Evolutionary conservation across 2,888 invertebrate species (phyloP).

Genomic region (Plebejus argus): DNA sequence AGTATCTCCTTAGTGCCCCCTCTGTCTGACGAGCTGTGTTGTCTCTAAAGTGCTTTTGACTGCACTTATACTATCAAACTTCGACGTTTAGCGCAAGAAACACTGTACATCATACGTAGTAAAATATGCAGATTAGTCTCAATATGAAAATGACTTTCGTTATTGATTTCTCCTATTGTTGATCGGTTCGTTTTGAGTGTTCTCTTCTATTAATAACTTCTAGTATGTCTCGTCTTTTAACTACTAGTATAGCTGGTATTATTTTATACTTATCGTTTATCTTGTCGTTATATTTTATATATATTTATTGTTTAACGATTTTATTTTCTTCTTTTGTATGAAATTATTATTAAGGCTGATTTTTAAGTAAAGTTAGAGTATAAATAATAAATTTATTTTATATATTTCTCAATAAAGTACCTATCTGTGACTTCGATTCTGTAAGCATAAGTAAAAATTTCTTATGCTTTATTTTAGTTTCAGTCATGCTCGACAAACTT

Average conservation of each 20-base stretch:
- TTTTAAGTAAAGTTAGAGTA: not conserved
- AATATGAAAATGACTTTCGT: not conserved
- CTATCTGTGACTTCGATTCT: not conserved
- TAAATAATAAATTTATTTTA: too few species aligned
- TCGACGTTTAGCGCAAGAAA: conserved; percentile 8
- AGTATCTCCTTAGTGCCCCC: conserved; percentile 21
- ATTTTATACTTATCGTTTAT: not conserved
- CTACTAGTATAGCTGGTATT: not conserved
- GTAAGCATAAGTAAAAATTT: not conserved
- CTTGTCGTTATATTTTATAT: too few species aligned
- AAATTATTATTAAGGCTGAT: not conserved
- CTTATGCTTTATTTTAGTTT: not conserved
- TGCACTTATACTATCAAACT: conserved; percentile 16
- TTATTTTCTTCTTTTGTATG: not conserved
- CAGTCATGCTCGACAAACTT: conserved; percentile 9
- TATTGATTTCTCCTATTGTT: not conserved
- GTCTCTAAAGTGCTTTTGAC: conserved; percentile 26
- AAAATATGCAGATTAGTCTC: not conserved
- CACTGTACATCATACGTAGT: not conserved
- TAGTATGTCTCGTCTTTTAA: not conserved
- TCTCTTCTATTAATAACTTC: not conserved
- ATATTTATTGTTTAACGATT: not conserved
- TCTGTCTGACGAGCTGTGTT: conserved; percentile 27
- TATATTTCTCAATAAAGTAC: too few species aligned
- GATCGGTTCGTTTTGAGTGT: not conserved